Evolutionary conservation across 1,140 invertebrate genomes (phyloP), one percentile per base, ranked within the genome.

Genomic region (Acromyrmex charruanus): DNA sequence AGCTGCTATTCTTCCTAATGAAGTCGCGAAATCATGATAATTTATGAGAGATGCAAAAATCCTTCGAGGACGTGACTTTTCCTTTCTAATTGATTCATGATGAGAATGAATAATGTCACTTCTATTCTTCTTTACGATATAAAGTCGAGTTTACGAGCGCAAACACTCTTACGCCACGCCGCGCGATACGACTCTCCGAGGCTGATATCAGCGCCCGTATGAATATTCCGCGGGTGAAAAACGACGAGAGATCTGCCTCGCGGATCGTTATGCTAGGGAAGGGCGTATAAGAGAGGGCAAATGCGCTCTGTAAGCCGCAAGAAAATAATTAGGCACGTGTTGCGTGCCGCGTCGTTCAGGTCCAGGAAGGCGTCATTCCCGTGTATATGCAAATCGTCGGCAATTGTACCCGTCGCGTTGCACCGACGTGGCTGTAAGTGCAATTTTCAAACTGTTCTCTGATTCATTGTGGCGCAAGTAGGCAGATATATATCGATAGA

Each of bases 261-360:
- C 28, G 59, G 14, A 66, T 80, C 28, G 85, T 88, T 91, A 90
- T 77, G 44, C 55, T 3, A 25, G 55, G 63, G 66, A 49, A 4
- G 53, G 6, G 74, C 51, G 18, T n/a, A 58, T 10, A 58, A 58
- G 55, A 58, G 53, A 55, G 18, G 6, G 31, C 16, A 61, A 85
- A 89, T 21, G 63, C 63, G 21, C 35, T 51, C 25, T 25, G 63
- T 21, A 59, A 87, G 69, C 80, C 88, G 87, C 88, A 92, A 91
- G 91, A 92, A 93, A 93, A 94, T 93, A 93, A 93, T 93, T 92
- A 93, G 90, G 79, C 87, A 92, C 90, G 90, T 91, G 89, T 94
- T 93, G 93, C 93, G 91, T 94, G 93, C 77, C 25, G 71, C 35
- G 89, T 81, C 85, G 74, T n/a, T 21, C 49, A 21, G 63, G 58